Base-by-base conservation (phyloP, 2,888 invertebrate species). In the Chalcis sispes region DNA sequence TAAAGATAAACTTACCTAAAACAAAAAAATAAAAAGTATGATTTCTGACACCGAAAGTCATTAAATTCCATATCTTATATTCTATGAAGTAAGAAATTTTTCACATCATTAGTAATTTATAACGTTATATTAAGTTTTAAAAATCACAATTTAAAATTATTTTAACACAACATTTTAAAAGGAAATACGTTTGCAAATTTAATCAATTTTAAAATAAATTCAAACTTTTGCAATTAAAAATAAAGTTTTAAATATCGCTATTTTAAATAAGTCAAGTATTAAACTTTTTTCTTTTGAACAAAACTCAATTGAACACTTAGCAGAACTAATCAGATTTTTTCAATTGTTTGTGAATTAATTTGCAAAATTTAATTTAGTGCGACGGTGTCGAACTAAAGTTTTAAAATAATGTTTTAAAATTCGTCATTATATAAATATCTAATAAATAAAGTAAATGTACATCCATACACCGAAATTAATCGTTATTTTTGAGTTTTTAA, bases 1-100 rank as follows among this genome's bases (percentile, higher is more conserved):
- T 42, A 32, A n/a, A n/a, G 25, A 50, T 56, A 27, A 32, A 62
- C 76, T 75, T 71, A 72, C 76, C 72, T 76, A 23, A 13, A 76
- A 76, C 72, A 76, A 67, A 72, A 23, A 66, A 52, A 32, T n/a
- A 32, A 54, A 3, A 50, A 46, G 36, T 5, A 29, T 67, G 42
- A 42, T 18, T 42, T 27, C 46, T 42, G 2, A 13, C 15, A 42
- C 42, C 15, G 2, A 42, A 42, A 42, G 15, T 42, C n/a, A n/a
- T 42, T 13, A 42, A 8, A 42, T 42, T 13, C 15, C 2, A 13
- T 4, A 2, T 42, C 15, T 2, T 42, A 42, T 13, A 42, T 42
- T 36, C 10, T 10, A 36, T 36, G 4, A 36, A 36, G 10, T 36
- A 36, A 10, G 4, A 36, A 36, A 36, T 36, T 36, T 7, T 36